phyloP scores from a whole-genome alignment of 2,888 invertebrate species.

The Malthinus seriepunctatus region DNA sequence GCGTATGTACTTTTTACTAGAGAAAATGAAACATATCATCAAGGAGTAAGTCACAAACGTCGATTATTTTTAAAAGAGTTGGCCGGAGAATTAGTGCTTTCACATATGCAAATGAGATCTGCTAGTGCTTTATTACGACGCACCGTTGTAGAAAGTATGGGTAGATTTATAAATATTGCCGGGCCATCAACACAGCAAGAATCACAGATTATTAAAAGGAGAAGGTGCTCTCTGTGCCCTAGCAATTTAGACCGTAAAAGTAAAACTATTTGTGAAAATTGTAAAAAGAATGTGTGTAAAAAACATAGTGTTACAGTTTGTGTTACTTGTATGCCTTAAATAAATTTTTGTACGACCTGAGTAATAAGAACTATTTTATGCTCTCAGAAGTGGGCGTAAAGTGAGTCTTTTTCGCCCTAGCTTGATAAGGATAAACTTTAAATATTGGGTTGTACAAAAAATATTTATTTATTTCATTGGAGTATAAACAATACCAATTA shows the following conservation, averaged over 20 bases:
- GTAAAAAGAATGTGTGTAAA: constrained; percentile 13
- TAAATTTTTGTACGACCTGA: no score
- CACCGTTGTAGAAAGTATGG: constrained; percentile 7
- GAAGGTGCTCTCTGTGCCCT: constrained; percentile 3
- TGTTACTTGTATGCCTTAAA: not conserved
- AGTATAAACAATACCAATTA: no score
- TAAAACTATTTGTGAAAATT: constrained; percentile 7
- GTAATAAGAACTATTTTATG: no score
- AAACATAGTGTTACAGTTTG: constrained; percentile 9
- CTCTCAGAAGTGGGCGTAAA: no score
- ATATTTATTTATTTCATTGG: no score
- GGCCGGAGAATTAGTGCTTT: constrained; percentile 9
- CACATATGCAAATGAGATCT: constrained; percentile 10
- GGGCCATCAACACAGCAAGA: not conserved
- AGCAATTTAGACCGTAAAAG: constrained; percentile 8
- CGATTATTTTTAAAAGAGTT: constrained; percentile 13
- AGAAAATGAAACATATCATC: constrained; percentile 11
- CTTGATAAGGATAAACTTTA: no score
- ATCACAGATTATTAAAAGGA: not conserved
- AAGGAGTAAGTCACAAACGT: constrained; percentile 12
- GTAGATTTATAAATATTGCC: constrained; percentile 5
- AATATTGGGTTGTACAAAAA: no score
- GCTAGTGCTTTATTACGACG: constrained; percentile 1
- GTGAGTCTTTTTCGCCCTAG: no score
- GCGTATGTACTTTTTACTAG: not conserved